phyloP scores from a whole-genome alignment of 2,797 vertebrate genomes.

The Sebastes oblongus region DNA sequence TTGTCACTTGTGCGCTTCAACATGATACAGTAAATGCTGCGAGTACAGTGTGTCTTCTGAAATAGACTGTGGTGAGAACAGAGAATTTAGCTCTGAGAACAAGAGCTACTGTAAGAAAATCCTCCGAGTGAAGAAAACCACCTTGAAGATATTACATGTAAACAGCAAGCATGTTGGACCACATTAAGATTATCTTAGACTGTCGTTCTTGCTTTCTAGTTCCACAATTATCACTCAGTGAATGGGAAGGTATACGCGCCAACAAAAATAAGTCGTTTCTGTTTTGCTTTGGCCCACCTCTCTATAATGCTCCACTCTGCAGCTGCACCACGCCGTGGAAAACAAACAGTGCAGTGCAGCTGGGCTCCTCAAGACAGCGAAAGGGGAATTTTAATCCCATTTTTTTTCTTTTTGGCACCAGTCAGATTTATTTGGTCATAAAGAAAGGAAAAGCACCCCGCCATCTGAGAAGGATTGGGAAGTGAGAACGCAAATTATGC shows the following conservation, averaged over 20 bases:
- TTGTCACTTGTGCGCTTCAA: not conserved
- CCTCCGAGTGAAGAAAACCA: not conserved
- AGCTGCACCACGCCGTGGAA: conserved; percentile 80
- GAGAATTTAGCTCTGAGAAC: not conserved
- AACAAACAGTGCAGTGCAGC: conserved; percentile 84
- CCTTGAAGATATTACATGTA: conserved; percentile 21
- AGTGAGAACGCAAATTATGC: conserved; percentile 72
- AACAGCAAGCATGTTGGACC: conserved; percentile 37
- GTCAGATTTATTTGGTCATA: conserved; percentile 85
- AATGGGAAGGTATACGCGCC: conserved; percentile 61
- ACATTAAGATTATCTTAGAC: conserved; percentile 59
- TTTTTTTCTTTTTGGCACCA: conserved; percentile 78
- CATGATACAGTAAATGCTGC: conserved; percentile 4
- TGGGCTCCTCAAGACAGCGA: conserved; percentile 83
- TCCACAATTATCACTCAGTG: conserved; percentile 72
- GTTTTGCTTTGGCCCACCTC: conserved; percentile 74
- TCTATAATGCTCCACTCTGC: conserved; percentile 67
- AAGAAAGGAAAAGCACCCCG: conserved; percentile 76
- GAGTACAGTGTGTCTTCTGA: conserved; percentile 5
- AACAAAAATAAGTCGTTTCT: conserved; percentile 79
- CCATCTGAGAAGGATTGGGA: conserved; percentile 73
- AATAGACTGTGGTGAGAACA: conserved; percentile 18
- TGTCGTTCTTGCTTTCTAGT: conserved; percentile 56
- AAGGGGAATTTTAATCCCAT: conserved; percentile 86
- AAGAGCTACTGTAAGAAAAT: conserved; percentile 40